Percentiles rank a stretch among this genome's conserved stretches.
Evolutionary conservation across 2,797 vertebrate genomes (phyloP).

Genomic region (Microcaecilia unicolor): DNA sequence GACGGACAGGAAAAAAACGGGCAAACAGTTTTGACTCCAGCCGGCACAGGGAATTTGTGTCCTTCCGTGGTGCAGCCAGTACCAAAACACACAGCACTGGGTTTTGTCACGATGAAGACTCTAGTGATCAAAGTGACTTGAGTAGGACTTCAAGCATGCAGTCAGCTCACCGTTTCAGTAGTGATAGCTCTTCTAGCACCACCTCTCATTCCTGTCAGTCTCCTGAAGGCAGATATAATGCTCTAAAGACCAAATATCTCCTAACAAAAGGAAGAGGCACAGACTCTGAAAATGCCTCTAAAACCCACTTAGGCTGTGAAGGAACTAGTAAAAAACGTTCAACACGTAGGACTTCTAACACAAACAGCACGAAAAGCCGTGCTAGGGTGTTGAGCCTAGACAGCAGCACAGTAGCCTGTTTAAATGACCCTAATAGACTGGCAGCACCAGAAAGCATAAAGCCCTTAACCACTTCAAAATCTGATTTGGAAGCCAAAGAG

Average conservation of each 20-base stretch:
- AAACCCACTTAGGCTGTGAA: conserved; percentile 51
- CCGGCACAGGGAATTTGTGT: conserved; percentile 82
- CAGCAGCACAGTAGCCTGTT: conserved; percentile 85
- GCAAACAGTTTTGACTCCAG: conserved; percentile 95
- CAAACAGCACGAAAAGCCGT: conserved; percentile 83
- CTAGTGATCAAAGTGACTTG: conserved; percentile 92
- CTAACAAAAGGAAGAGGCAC: conserved; percentile 45
- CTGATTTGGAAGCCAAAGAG: conserved; percentile 98
- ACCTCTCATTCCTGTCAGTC: conserved; percentile 86
- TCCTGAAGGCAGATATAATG: conserved; percentile 74
- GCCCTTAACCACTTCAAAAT: conserved; percentile 95
- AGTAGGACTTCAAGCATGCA: conserved; percentile 89
- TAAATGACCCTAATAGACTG: conserved; percentile 80
- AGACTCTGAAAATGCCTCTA: conserved; percentile 49
- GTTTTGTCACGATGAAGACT: conserved; percentile 84
- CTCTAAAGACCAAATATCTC: conserved; percentile 67
- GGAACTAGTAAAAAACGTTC: conserved; percentile 67
- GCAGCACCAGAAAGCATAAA: conserved; percentile 76
- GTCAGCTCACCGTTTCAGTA: conserved; percentile 84
- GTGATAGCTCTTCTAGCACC: conserved; percentile 86
- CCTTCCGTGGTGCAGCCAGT: conserved; percentile 67
- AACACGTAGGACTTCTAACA: conserved; percentile 76
- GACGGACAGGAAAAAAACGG: conserved; percentile 82
- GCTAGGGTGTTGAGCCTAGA: conserved; percentile 91
- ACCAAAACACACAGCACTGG: conserved; percentile 80